These are phyloP conservation scores for Camelus dromedarius DNA, from an alignment of 2,113 vertebrate genomes.

Conservation along the genomic window DNA sequence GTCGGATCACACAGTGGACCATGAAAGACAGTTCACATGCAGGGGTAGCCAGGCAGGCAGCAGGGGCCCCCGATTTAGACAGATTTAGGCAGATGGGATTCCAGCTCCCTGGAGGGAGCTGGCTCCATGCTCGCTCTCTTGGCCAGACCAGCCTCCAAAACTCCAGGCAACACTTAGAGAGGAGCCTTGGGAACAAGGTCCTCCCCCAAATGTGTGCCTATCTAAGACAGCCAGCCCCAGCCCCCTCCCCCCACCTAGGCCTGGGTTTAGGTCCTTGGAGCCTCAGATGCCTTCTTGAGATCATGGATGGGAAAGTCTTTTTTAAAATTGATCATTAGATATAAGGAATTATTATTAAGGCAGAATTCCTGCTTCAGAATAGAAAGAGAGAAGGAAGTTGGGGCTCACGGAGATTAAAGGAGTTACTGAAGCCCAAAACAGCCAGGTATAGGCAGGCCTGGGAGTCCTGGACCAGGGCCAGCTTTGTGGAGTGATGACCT, in stretches of 20 bases:
- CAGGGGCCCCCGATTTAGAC: neutral
- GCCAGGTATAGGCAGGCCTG: neutral
- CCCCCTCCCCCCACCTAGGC: fast-evolving
- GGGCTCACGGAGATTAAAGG: neutral
- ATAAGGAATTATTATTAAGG: neutral
- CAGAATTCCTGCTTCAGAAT: slow-evolving; percentile 13
- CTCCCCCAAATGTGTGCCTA: neutral
- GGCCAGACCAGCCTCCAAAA: neutral
- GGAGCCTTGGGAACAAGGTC: neutral
- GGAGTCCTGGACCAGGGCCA: neutral
- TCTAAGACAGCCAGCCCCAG: neutral
- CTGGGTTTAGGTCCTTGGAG: neutral
- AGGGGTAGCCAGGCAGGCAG: neutral
- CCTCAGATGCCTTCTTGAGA: neutral
- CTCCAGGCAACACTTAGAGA: neutral
- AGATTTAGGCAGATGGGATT: neutral
- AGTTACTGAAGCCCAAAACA: neutral
- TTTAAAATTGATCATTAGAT: slow-evolving; percentile 20
- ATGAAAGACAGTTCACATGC: neutral
- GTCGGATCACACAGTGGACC: neutral
- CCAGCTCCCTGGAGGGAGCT: neutral
- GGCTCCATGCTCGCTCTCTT: neutral
- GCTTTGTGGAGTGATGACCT: neutral
- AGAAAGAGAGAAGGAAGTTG: neutral
- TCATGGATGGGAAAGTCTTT: neutral